A percentile compares a stretch with the other conserved stretches of the same genome.
Conservation (phyloP, 2,113 vertebrate genomes). For the Anseranas semipalmata region DNA sequence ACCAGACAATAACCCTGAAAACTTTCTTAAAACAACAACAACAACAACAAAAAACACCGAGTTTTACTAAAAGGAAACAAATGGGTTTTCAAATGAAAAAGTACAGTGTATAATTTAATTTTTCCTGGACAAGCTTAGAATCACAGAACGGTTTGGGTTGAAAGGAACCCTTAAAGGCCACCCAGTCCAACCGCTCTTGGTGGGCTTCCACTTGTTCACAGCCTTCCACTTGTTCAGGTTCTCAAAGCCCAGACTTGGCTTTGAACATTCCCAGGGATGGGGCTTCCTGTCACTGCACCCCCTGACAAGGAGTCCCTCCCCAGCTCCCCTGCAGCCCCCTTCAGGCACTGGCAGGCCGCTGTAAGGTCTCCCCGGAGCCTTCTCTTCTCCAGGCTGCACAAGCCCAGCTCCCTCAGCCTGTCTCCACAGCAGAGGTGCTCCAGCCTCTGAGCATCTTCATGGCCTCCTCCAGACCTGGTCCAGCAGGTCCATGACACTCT, state of each 20-base stretch:
- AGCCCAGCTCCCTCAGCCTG: too few species aligned
- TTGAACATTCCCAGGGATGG: too few species aligned
- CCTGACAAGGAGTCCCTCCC: not conserved
- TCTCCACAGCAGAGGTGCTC: not conserved
- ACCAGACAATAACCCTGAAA: not conserved
- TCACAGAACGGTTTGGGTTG: not conserved
- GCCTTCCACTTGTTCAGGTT: not conserved
- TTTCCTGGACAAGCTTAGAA: not conserved
- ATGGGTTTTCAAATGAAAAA: not conserved
- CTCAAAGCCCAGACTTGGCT: not conserved
- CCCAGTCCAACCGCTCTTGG: not conserved
- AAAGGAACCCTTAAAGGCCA: not conserved
- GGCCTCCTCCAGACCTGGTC: not conserved
- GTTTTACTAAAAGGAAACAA: not conserved
- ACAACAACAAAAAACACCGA: too few species aligned
- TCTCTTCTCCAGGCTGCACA: too few species aligned
- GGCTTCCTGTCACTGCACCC: not conserved
- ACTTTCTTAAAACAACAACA: fast-evolving
- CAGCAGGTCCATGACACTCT: not conserved
- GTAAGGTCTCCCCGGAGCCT: too few species aligned
- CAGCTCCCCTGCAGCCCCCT: not conserved
- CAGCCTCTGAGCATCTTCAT: not conserved
- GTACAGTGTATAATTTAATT: not conserved
- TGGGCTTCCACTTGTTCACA: not conserved
- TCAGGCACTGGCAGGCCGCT: not conserved